Conservation (phyloP, 1,140 invertebrate genomes). For the Bombus pyrosoma region DNA sequence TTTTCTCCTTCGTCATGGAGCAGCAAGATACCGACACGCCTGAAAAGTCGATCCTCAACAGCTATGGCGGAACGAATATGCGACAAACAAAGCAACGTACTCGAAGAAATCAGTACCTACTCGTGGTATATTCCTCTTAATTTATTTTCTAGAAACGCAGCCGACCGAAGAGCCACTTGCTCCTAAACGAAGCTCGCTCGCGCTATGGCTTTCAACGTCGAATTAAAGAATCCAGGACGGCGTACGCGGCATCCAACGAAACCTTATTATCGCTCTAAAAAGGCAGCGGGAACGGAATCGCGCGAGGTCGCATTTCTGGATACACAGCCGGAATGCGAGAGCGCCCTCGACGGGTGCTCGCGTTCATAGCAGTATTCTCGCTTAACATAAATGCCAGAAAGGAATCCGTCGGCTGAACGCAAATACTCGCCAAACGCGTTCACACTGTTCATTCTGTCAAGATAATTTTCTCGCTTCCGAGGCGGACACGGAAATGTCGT, state of each 20-base stretch:
- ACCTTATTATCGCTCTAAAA: conserved; percentile 34
- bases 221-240: conserved; percentile 21
- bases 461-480: conserved; percentile 58
- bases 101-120: not conserved
- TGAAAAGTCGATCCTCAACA: no score
- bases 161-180: conserved; percentile 6
- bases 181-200: conserved; percentile 27
- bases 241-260: conserved; percentile 16
- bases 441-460: conserved; percentile 47
- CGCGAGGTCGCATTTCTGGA: not conserved
- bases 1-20: not conserved
- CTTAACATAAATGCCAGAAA: conserved; percentile 40
- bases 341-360: conserved; percentile 10
- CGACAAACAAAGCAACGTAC: not conserved
- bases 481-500: conserved; percentile 23
- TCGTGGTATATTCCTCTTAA: conserved; percentile 6
- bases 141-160: not conserved
- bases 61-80: not conserved
- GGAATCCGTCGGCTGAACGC: conserved; percentile 44
- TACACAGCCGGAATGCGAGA: conserved; percentile 15
- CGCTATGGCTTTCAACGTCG: not conserved
- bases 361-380: conserved; percentile 43
- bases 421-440: conserved; percentile 53
- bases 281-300: not conserved
- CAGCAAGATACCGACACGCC: no score